Evolutionary conservation across 2,797 vertebrate genomes (phyloP), one percentile per base, ranked within the genome.

Genomic region (Tympanoctomys barrerae): DNA sequence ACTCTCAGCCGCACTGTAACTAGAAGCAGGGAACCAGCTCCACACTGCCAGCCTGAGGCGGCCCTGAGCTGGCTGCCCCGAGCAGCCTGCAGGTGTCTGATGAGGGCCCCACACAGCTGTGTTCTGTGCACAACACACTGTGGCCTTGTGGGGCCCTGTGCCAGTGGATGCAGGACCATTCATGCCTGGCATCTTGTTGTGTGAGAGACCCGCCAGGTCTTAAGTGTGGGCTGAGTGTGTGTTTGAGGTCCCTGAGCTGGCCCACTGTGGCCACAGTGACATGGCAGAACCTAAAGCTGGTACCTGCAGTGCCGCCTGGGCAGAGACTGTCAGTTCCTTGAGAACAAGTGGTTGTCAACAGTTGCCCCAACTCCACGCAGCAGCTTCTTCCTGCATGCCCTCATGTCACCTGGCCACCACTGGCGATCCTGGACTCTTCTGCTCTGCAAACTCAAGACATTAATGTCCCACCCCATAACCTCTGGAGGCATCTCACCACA

Each of bases 111-210:
- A 11, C 70, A 73, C 70, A 26, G 39, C 36, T 42, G 70, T 42
- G 24, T 71, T 36, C 21, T 5, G 24, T 1, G 11, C 42, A 49
- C 14, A 26, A 7, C 26, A 18, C 73, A 46, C 13, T 24, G 24
- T 14, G 42, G 71, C 71, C 39, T 46, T 28, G 42, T 2, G 6
- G 39, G 28, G 24, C 24, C 12, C 33, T 80, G 7, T 28, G 75
- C 59, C 61, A 31, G 0, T 26, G 75, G n/a, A 70, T 49, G 46
- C 39, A 0, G 57, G 19, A 39, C 24, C 39, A 2, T n/a, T 22
- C 18, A 36, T 24, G 80, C 77, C 52, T 57, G 28, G 21, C 0
- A 1, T 3, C 4, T 14, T 7, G 7, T 2, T 26, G 4, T 8
- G 4, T 16, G 0, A 4, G 18, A 28, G 49, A 80, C 3, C 49